Conservation (phyloP, 2,113 vertebrate genomes). For the Aythya baeri region DNA sequence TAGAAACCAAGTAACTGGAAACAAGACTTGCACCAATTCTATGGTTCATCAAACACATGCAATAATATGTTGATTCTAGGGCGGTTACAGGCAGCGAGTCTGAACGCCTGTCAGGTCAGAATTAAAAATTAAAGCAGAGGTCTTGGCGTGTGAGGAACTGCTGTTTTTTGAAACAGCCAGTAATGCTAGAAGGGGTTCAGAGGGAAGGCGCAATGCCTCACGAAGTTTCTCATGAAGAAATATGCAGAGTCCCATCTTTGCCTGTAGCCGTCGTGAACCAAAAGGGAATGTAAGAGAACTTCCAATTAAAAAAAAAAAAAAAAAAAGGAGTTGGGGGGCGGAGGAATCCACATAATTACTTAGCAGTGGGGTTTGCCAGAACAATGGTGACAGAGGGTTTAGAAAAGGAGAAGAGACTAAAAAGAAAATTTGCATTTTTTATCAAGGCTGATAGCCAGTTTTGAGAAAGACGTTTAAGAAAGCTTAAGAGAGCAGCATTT, state of each 20-base stretch:
- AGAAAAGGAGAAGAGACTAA: neutral
- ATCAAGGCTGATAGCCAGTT: neutral
- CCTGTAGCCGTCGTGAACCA: neutral
- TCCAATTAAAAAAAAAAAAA: neutral
- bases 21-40: conserved; percentile 45
- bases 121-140: conserved; percentile 62
- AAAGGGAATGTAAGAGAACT: neutral
- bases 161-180: neutral
- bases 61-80: conserved; percentile 50
- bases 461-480: neutral
- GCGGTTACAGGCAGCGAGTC: conserved; percentile 16
- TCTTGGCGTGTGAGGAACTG: conserved; percentile 11
- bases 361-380: neutral
- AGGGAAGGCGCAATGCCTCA: neutral
- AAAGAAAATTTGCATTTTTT: neutral
- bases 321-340: too few species aligned
- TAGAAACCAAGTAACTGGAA: conserved; percentile 65
- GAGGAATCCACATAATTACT: neutral
- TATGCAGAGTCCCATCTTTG: neutral
- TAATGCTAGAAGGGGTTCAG: neutral
- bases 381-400: neutral
- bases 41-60: conserved; percentile 47
- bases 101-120: conserved; percentile 16
- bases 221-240: neutral
- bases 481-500: neutral